These are phyloP conservation scores for Malacoraja senta DNA, from an alignment of 2,797 vertebrate species.

Conservation along the genomic window DNA sequence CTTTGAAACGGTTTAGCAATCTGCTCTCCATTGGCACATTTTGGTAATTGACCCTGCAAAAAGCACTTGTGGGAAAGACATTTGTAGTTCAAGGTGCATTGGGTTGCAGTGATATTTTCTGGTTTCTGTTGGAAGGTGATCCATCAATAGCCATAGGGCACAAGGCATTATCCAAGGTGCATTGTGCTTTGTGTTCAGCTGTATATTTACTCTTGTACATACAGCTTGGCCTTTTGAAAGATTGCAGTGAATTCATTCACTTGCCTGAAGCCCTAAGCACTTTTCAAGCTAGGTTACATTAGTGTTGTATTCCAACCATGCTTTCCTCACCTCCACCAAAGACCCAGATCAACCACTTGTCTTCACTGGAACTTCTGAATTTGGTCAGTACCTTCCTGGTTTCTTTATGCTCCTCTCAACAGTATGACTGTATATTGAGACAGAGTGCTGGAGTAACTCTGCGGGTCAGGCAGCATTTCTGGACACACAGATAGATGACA, in stretches of 20 bases:
- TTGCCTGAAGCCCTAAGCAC: background rate
- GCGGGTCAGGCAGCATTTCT: too few species aligned
- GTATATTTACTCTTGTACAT: background rate
- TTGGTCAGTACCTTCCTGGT: background rate
- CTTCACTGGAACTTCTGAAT: background rate
- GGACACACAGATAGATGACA: too few species aligned
- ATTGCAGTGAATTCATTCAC: background rate
- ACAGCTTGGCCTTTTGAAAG: background rate
- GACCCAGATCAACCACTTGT: background rate
- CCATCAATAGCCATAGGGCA: background rate
- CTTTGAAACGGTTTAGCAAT: background rate
- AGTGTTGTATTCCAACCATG: background rate
- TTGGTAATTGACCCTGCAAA: background rate
- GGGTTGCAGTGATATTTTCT: background rate
- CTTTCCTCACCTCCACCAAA: too few species aligned
- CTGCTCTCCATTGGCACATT: background rate
- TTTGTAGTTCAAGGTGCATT: background rate
- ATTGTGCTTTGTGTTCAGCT: background rate
- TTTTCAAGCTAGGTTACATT: background rate
- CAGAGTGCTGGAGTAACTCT: too few species aligned
- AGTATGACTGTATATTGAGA: too few species aligned
- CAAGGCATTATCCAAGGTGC: background rate
- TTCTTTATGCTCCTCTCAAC: background rate
- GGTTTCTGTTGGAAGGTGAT: background rate
- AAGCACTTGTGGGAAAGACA: background rate